Evolutionary conservation across 2,113 vertebrate species (phyloP).

Genomic region (Ciconia stormi): DNA sequence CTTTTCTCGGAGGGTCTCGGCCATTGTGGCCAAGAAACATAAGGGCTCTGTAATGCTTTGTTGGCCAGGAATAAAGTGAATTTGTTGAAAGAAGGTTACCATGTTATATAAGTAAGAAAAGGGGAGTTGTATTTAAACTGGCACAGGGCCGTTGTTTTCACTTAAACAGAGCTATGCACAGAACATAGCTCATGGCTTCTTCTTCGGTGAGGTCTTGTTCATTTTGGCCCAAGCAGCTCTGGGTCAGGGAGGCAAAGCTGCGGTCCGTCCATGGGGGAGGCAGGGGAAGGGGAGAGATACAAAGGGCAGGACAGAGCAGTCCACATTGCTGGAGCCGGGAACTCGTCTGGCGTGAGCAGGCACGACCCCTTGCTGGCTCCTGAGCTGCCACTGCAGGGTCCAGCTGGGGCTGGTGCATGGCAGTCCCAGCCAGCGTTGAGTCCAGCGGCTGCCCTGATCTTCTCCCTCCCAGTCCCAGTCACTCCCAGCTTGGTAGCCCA

Average conservation of each 20-base stretch:
- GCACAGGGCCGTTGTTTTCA: slow-evolving; percentile 56
- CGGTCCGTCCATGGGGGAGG: neutral
- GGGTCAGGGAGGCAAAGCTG: slow-evolving; percentile 1
- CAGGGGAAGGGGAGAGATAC: neutral
- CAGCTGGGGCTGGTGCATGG: rapidly evolving
- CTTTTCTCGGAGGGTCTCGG: neutral
- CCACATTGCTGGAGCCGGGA: neutral
- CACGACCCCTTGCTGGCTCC: neutral
- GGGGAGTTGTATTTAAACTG: slow-evolving; percentile 64
- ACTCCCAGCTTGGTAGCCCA: neutral
- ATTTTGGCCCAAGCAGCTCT: slow-evolving; percentile 19
- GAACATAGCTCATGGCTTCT: slow-evolving; percentile 12
- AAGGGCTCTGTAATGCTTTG: neutral
- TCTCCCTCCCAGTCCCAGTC: neutral
- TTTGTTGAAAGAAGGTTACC: slow-evolving; percentile 51
- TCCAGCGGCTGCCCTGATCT: neutral
- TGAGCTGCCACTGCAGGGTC: neutral
- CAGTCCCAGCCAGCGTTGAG: rapidly evolving
- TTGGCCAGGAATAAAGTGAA: slow-evolving; percentile 9
- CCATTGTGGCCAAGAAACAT: slow-evolving; percentile 36
- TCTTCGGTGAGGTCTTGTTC: slow-evolving; percentile 56
- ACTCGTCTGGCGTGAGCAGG: rapidly evolving
- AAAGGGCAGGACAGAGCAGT: neutral
- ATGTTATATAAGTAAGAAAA: slow-evolving; percentile 34
- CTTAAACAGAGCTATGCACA: slow-evolving; percentile 35